Conservation (phyloP, 1,140 invertebrate genomes). For the Dysdera silvatica region DNA sequence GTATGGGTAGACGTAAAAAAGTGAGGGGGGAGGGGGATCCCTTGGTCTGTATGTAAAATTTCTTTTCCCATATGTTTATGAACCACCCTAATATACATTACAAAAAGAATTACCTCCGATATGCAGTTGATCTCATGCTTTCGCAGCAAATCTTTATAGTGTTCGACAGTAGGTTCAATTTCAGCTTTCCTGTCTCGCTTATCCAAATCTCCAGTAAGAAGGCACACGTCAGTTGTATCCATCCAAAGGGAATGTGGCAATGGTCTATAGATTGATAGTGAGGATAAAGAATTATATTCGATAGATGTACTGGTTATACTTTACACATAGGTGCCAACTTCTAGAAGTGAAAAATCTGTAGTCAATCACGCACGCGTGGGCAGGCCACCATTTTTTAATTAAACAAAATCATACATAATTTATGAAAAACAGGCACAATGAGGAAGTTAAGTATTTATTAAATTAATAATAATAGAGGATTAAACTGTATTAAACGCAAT, state of each 20-base stretch:
- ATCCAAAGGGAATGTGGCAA: conserved; percentile 6
- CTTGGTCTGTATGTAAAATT: not conserved
- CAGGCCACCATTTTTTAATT: not conserved
- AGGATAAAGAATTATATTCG: not conserved
- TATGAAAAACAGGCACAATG: not conserved
- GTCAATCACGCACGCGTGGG: not conserved
- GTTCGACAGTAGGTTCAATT: conserved; percentile 11
- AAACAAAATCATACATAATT: not conserved
- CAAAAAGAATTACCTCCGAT: conserved; percentile 1
- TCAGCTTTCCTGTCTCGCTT: conserved; percentile 19
- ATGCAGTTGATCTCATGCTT: not conserved
- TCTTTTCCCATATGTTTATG: too few species aligned
- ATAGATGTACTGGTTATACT: not conserved
- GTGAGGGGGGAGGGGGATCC: not conserved
- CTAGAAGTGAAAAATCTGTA: not conserved
- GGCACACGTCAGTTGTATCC: conserved; percentile 10
- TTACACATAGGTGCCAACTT: not conserved
- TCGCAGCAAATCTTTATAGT: conserved; percentile 19
- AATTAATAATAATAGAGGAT: too few species aligned
- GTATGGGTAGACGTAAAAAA: too few species aligned
- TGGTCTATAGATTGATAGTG: not conserved
- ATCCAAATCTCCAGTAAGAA: conserved; percentile 25
- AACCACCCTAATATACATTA: too few species aligned
- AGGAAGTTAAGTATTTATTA: too few species aligned
- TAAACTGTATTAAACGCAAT: too few species aligned